A percentile compares a stretch with the other conserved stretches of the same genome.
Conservation (phyloP, 2,888 invertebrate genomes). For the Melangyna quadrimaculata region DNA sequence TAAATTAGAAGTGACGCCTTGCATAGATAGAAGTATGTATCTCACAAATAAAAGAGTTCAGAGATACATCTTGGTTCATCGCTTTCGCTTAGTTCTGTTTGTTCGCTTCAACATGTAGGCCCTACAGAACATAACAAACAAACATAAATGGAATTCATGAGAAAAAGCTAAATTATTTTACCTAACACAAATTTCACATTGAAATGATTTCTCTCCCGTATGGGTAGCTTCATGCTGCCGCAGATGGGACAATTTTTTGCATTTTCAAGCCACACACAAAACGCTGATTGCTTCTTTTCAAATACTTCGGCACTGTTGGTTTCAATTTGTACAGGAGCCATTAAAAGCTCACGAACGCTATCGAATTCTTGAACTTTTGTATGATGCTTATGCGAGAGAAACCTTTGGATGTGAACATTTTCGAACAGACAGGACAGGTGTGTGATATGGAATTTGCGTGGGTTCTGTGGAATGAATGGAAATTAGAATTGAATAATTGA, state of each 20-base stretch:
- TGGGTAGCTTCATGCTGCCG: conserved; percentile 71
- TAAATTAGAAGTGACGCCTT: too few species aligned
- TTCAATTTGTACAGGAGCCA: conserved; percentile 56
- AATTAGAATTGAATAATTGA: background rate
- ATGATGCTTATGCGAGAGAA: conserved; percentile 72
- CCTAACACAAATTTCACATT: conserved; percentile 74
- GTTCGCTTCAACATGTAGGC: too few species aligned
- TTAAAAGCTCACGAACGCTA: conserved; percentile 64
- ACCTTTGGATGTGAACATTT: conserved; percentile 66
- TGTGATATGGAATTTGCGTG: conserved; percentile 51
- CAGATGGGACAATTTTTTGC: conserved; percentile 53
- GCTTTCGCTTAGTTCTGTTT: too few species aligned
- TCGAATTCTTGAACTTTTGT: conserved; percentile 67
- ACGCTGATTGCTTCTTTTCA: conserved; percentile 58
- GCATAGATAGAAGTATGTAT: too few species aligned
- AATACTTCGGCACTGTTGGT: conserved; percentile 23
- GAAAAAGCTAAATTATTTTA: conserved; percentile 15
- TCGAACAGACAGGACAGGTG: conserved; percentile 62
- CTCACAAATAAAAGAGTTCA: too few species aligned
- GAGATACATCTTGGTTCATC: too few species aligned
- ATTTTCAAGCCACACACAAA: conserved; percentile 71
- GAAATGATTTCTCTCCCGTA: conserved; percentile 67
- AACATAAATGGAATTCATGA: background rate
- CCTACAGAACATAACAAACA: conserved; percentile 30
- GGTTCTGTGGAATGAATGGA: conserved; percentile 13